Evolutionary conservation across 2,888 invertebrate genomes (phyloP), one percentile per base, ranked within the genome.

Genomic region (Gandaritis pyraliata): DNA sequence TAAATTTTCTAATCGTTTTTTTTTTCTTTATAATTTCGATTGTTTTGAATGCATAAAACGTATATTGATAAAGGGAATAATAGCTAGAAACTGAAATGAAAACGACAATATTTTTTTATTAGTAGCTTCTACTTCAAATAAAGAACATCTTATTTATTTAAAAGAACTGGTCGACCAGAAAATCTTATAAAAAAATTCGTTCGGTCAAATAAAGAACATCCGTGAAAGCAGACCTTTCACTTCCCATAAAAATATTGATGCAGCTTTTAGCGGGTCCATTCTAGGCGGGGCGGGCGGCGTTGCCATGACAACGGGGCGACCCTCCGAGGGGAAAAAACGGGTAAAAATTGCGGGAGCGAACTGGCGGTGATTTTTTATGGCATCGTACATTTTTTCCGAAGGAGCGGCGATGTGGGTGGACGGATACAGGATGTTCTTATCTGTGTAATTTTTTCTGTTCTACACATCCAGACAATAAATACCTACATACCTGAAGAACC

Each of bases 331-430:
- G 89, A 90, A 92, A 92, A 92, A 92, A 90, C 87, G 88, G 87
- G 88, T 90, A 91, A 92, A 91, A 92, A 91, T 90, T 87, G 86
- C 83, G 88, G 85, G 87, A 83, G 86, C 87, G 84, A 83, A 85
- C 84, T 89, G 86, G 83, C 90, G 91, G 83, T 88, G 91, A 92
- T 92, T 92, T 92, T 92, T 92, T 92, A 91, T 89, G 87, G 90
- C 90, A 85, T 87, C 90, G 87, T 87, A 90, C 86, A 91, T 92
- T 91, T 92, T 92, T 92, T 91, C 90, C 87, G 77, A 63, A 67
- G 66, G 68, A 71, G 64, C 73, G 66, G 71, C 77, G 85, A 75
- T 75, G 85, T 81, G 86, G 78, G 85, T 71, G 81, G 18, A 15
- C 8, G 30, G 29, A 45, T 82, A 89, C 80, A 84, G 87, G 69